Percentiles rank a stretch among this genome's conserved stretches.
Evolutionary conservation across 2,797 vertebrate species (phyloP).

Genomic region (Rachycentron canadum): DNA sequence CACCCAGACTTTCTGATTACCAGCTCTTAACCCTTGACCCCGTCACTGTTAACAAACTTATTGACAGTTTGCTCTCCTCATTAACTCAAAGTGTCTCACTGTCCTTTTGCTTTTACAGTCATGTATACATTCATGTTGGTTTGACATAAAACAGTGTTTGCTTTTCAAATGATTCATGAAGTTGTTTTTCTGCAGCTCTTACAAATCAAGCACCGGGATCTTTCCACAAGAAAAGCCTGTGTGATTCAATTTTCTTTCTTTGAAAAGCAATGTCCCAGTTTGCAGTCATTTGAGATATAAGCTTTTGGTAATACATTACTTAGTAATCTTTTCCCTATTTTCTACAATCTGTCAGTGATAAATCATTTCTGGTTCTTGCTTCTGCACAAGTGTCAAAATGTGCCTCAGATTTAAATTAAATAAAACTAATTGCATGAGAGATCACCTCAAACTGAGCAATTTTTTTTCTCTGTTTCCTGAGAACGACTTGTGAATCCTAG

Average conservation of each 20-base stretch:
- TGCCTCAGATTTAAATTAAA: conserved; percentile 59
- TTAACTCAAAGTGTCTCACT: conserved; percentile 53
- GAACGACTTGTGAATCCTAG: conserved; percentile 35
- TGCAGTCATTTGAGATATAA: conserved; percentile 58
- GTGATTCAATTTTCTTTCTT: conserved; percentile 60
- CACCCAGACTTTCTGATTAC: conserved; percentile 77
- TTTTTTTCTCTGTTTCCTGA: conserved; percentile 52
- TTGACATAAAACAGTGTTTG: conserved; percentile 64
- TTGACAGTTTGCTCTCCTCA: conserved; percentile 54
- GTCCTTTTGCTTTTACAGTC: conserved; percentile 68
- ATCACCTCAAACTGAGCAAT: conserved; percentile 45
- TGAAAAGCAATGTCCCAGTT: conserved; percentile 56
- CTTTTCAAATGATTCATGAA: conserved; percentile 76
- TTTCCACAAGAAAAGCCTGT: conserved; percentile 42
- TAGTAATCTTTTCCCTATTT: conserved; percentile 67
- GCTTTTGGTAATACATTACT: conserved; percentile 53
- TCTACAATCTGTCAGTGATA: conserved; percentile 47
- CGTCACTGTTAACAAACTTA: conserved; percentile 66
- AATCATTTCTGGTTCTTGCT: conserved; percentile 54
- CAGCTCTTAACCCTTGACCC: conserved; percentile 80
- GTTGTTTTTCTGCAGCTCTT: conserved; percentile 58
- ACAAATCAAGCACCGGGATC: conserved; percentile 67
- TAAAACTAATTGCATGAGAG: conserved; percentile 68
- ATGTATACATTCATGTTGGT: conserved; percentile 36
- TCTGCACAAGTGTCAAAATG: conserved; percentile 49